Conservation (phyloP, 1,140 invertebrate genomes). For the Drosophila tani region DNA sequence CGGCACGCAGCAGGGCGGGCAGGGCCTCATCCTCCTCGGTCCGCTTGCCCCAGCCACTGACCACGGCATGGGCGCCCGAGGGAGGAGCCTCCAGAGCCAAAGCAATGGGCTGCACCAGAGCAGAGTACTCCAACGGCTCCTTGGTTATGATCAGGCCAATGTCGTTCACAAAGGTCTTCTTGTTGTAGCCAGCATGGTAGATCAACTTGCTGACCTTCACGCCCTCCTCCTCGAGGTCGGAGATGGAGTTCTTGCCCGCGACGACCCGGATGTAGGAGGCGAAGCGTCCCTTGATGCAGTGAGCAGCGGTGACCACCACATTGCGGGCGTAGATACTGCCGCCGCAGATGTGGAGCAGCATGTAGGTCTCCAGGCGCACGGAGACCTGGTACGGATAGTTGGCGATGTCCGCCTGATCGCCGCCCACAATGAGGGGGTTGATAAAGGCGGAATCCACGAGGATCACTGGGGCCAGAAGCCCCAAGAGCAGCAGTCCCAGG, state of each 20-base stretch:
- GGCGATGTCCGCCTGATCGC: conserved; percentile 52
- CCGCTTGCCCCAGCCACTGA: conserved; percentile 85
- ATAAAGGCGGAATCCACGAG: conserved; percentile 42
- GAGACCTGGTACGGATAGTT: conserved; percentile 72
- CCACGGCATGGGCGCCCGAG: conserved; percentile 71
- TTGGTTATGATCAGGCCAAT: conserved; percentile 76
- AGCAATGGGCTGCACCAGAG: conserved; percentile 63
- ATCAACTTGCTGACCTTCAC: conserved; percentile 70
- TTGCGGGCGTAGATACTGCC: conserved; percentile 85
- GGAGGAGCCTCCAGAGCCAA: conserved; percentile 48
- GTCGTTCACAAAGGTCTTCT: conserved; percentile 75
- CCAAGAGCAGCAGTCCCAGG: conserved; percentile 49
- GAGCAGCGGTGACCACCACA: conserved; percentile 87
- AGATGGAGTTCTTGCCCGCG: conserved; percentile 70
- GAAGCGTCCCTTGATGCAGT: conserved; percentile 85
- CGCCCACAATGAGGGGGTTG: conserved; percentile 61
- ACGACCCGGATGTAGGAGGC: conserved; percentile 66
- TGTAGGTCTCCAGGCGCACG: conserved; percentile 70
- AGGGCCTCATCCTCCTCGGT: conserved; percentile 58
- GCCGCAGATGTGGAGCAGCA: conserved; percentile 70
- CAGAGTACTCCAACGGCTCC: conserved; percentile 49
- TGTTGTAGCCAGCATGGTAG: conserved; percentile 64
- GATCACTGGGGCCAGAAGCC: conserved; percentile 28
- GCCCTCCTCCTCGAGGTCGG: conserved; percentile 68
- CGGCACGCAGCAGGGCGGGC: conserved; percentile 61